These are phyloP conservation scores for Triplophysa tibetana DNA, from an alignment of 2,113 vertebrate genomes.

Conservation along the genomic window DNA sequence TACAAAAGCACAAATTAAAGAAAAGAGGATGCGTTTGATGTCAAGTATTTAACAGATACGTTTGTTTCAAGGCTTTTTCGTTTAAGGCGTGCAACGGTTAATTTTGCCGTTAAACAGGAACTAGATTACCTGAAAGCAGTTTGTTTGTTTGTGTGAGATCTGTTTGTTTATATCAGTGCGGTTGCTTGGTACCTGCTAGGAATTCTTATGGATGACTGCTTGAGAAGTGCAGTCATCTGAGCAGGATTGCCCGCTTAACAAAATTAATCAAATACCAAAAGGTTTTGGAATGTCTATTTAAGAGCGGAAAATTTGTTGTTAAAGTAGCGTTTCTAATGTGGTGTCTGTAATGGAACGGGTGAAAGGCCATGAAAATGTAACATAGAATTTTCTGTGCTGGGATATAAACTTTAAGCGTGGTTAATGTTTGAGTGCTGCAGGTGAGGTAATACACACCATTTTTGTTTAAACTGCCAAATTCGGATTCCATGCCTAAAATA, in stretches of 20 bases:
- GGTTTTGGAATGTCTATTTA: background rate
- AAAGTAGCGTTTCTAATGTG: conserved; percentile 21
- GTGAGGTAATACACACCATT: background rate
- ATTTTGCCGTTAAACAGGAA: background rate
- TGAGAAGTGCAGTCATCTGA: conserved; percentile 22
- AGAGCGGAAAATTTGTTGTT: conserved; percentile 13
- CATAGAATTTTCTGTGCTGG: conserved; percentile 17
- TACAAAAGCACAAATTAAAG: conserved; percentile 67
- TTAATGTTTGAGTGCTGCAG: conserved; percentile 6
- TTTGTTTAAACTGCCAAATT: conserved; percentile 26
- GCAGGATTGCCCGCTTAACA: conserved; percentile 19
- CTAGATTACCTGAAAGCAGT: conserved; percentile 1
- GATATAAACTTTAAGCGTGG: conserved; percentile 20
- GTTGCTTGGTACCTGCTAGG: conserved; percentile 20
- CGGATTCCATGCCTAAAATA: conserved; percentile 16
- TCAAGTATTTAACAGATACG: conserved; percentile 54
- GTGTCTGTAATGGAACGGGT: conserved; percentile 1
- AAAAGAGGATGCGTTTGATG: conserved; percentile 65
- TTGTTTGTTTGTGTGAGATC: conserved; percentile 10
- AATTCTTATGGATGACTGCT: conserved; percentile 12
- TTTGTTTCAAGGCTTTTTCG: background rate
- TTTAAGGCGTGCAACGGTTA: conserved; percentile 14
- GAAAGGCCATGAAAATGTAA: background rate
- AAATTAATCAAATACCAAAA: conserved; percentile 37
- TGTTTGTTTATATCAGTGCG: background rate